phyloP scores from a whole-genome alignment of 1,140 invertebrate species.

The Bactericera cockerelli region DNA sequence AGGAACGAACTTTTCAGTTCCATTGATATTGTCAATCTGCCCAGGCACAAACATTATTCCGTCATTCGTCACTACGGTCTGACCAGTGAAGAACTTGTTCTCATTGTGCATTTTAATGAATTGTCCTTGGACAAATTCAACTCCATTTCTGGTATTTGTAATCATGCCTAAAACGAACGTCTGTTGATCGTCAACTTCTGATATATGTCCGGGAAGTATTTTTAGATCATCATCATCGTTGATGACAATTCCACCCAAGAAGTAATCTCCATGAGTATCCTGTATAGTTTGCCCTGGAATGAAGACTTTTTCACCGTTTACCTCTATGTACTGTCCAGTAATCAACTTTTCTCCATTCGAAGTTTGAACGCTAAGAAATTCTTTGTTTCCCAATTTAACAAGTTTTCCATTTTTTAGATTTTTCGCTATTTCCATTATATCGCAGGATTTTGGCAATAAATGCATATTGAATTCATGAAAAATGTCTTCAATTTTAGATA shows the following conservation, averaged over 20 bases:
- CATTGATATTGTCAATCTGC: constrained; percentile 26
- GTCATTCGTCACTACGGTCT: constrained; percentile 44
- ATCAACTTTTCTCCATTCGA: constrained; percentile 24
- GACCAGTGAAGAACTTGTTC: constrained; percentile 46
- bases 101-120: constrained; percentile 43
- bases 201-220: constrained; percentile 25
- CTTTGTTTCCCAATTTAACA: constrained; percentile 30
- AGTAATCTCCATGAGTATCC: constrained; percentile 14
- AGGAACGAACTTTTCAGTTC: constrained; percentile 42
- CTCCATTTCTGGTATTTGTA: constrained; percentile 45
- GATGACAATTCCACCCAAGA: constrained; percentile 26
- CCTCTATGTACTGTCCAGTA: constrained; percentile 43
- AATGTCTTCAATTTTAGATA: neutral
- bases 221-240: constrained; percentile 18
- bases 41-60: constrained; percentile 50
- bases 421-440: constrained; percentile 43
- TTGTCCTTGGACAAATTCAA: constrained; percentile 54
- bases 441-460: constrained; percentile 41
- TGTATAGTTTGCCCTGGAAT: constrained; percentile 26
- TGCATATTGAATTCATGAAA: constrained; percentile 32
- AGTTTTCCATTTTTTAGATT: constrained; percentile 38
- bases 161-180: constrained; percentile 48
- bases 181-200: constrained; percentile 25
- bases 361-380: neutral
- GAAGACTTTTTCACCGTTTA: constrained; percentile 38